Evolutionary conservation across 2,797 vertebrate genomes (phyloP).

Genomic region (Ispidina picta): DNA sequence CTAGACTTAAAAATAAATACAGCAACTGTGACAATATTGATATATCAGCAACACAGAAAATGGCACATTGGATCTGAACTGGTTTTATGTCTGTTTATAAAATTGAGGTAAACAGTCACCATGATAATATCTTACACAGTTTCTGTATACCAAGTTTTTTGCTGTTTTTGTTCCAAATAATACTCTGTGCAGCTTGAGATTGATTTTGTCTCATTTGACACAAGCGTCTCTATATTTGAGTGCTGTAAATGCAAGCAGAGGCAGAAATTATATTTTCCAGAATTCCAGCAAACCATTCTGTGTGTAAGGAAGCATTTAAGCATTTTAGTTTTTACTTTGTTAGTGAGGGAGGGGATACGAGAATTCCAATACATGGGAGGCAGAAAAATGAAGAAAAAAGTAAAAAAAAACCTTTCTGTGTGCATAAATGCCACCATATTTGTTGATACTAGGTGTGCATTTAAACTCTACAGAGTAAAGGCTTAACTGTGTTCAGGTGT

Average conservation of each 20-base stretch:
- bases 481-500: constrained; percentile 2
- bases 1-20: background rate
- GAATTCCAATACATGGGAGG: background rate
- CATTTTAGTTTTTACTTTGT: background rate
- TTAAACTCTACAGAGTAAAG: constrained; percentile 16
- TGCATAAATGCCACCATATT: background rate
- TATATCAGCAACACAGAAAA: background rate
- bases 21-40: background rate
- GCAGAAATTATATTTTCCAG: background rate
- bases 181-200: background rate
- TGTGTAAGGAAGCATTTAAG: background rate
- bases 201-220: background rate
- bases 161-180: background rate
- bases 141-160: background rate
- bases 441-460: background rate
- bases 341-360: background rate
- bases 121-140: background rate
- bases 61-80: background rate
- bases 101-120: background rate
- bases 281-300: background rate
- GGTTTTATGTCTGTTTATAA: background rate
- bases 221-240: background rate
- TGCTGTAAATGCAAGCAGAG: background rate
- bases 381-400: background rate
- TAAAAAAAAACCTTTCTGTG: background rate